These are phyloP conservation scores for Eustalomyia histrio DNA, from an alignment of 2,888 invertebrate genomes.

Conservation along the genomic window DNA sequence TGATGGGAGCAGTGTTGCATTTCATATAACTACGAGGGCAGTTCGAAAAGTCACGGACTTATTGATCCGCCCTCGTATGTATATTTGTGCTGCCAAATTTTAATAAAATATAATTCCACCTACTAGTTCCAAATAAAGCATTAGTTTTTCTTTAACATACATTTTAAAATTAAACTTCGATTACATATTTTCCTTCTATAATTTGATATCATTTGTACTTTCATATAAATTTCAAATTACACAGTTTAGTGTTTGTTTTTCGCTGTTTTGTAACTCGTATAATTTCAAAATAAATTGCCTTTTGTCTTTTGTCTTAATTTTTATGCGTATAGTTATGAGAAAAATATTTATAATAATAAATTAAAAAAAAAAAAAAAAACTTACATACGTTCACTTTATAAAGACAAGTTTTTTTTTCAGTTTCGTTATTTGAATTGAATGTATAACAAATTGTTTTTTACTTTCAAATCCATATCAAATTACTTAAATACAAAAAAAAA, in stretches of 20 bases:
- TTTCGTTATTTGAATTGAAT: constrained; percentile 15
- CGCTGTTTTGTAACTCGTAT: constrained; percentile 46
- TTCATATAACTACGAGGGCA: too few relatives aligned
- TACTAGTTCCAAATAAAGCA: too few relatives aligned
- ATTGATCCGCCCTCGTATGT: too few relatives aligned
- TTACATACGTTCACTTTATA: constrained; percentile 47
- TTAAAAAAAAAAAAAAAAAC: neutral
- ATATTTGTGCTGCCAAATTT: too few relatives aligned
- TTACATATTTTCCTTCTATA: neutral
- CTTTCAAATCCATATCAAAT: constrained; percentile 57
- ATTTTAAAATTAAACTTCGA: too few relatives aligned
- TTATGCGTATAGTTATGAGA: constrained; percentile 45
- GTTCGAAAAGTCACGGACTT: too few relatives aligned
- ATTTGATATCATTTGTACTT: constrained; percentile 57
- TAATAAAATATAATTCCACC: too few relatives aligned
- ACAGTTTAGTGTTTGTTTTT: constrained; percentile 41
- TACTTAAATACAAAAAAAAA: constrained; percentile 15
- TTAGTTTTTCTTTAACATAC: too few relatives aligned
- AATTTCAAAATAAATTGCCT: constrained; percentile 51
- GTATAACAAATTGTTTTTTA: constrained; percentile 55
- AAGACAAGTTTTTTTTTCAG: constrained; percentile 43
- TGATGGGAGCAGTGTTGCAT: too few relatives aligned
- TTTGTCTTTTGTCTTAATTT: constrained; percentile 54
- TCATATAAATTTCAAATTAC: constrained; percentile 56
- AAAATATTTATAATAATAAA: constrained; percentile 19